Percentiles rank a stretch among this genome's conserved stretches.
Conservation (phyloP, 2,113 vertebrate species). For the Grus americana region DNA sequence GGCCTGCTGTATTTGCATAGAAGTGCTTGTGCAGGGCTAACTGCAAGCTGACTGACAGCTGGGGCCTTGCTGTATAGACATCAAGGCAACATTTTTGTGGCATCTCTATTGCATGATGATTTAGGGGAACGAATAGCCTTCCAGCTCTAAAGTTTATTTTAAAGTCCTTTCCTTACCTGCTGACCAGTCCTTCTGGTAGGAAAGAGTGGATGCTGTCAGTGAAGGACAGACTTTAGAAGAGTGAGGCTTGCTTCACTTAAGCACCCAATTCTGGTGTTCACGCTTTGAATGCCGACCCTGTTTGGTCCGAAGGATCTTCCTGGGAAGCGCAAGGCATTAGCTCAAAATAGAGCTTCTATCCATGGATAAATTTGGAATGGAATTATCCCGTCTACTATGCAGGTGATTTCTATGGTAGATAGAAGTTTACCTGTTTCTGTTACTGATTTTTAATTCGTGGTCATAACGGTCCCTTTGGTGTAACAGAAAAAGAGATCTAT, state of each 20-base stretch:
- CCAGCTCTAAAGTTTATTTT: background rate
- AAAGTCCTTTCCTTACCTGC: background rate
- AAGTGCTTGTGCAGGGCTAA: background rate
- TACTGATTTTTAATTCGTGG: background rate
- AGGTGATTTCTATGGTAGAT: background rate
- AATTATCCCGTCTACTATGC: background rate
- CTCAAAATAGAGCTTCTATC: background rate
- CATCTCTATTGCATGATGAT: background rate
- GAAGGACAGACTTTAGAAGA: background rate
- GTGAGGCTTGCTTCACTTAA: background rate
- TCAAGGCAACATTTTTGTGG: background rate
- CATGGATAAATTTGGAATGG: background rate
- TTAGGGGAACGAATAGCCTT: background rate
- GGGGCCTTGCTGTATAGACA: background rate
- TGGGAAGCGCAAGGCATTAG: background rate
- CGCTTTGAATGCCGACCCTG: fast-evolving
- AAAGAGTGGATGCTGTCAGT: background rate
- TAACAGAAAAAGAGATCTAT: background rate
- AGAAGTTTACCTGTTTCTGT: background rate
- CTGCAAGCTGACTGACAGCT: background rate
- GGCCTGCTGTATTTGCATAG: background rate
- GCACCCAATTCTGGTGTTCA: background rate
- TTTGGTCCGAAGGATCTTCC: background rate
- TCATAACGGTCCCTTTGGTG: background rate
- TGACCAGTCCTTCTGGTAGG: background rate